Conservation (phyloP, 2,113 vertebrate genomes). For the Xyrauchen texanus region DNA sequence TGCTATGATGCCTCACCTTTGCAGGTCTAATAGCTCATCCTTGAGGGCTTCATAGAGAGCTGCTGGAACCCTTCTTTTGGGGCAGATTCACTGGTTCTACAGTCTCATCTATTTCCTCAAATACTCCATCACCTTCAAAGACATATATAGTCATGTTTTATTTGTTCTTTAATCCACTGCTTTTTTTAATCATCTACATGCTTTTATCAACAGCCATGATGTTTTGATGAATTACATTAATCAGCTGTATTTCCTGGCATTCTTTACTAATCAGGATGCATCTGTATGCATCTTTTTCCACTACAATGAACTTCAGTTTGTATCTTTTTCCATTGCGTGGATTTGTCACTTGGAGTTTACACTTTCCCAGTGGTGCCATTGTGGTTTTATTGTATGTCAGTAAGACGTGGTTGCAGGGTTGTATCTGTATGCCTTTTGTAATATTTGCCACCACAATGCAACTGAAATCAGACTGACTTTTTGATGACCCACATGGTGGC, state of each 20-base stretch:
- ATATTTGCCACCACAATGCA: slow-evolving; percentile 35
- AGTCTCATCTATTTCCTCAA: slow-evolving; percentile 11
- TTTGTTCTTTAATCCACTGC: not conserved
- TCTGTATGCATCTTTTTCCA: slow-evolving; percentile 8
- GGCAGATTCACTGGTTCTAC: slow-evolving; percentile 31
- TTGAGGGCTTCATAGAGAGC: slow-evolving; percentile 34
- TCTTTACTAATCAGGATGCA: slow-evolving; percentile 27
- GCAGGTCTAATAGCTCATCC: slow-evolving; percentile 33
- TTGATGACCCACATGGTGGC: slow-evolving; percentile 10
- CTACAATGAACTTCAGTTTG: slow-evolving; percentile 2
- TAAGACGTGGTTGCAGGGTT: slow-evolving; percentile 4
- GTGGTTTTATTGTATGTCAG: slow-evolving; percentile 26
- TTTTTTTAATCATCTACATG: not conserved
- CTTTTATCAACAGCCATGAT: slow-evolving; percentile 15
- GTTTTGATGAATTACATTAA: slow-evolving; percentile 34
- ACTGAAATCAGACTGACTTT: slow-evolving; percentile 20
- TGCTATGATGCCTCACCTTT: not conserved
- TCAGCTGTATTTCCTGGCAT: not conserved
- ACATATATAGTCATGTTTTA: slow-evolving; percentile 22
- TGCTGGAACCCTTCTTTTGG: slow-evolving; percentile 16
- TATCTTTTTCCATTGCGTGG: slow-evolving; percentile 14
- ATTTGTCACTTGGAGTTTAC: slow-evolving; percentile 10
- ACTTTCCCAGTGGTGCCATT: not conserved
- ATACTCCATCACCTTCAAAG: slow-evolving; percentile 26
- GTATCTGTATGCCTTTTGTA: not conserved